Conservation (phyloP, 2,113 vertebrate genomes). For the Pituophis catenifer region DNA sequence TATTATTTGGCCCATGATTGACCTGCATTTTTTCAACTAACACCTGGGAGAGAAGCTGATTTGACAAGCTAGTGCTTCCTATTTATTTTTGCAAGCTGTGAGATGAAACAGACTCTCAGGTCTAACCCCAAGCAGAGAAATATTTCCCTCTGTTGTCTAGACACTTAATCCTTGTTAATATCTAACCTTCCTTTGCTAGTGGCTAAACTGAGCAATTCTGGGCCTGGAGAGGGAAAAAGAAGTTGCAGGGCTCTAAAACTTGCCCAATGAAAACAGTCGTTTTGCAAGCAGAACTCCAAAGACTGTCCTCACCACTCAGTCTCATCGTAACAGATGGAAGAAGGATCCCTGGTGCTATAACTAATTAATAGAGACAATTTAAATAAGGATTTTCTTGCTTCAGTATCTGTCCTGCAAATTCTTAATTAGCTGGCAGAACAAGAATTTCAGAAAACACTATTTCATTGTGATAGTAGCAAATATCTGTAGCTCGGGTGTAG, state of each 20-base stretch:
- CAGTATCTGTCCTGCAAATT: neutral
- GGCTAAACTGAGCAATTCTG: neutral
- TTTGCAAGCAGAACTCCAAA: neutral
- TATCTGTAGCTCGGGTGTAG: neutral
- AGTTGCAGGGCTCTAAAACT: neutral
- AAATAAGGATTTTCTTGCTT: neutral
- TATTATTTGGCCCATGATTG: neutral
- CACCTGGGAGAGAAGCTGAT: neutral
- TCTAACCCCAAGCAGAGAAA: neutral
- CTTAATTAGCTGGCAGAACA: neutral
- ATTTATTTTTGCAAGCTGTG: neutral
- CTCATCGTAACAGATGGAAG: neutral
- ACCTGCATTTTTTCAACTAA: neutral
- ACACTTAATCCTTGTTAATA: neutral
- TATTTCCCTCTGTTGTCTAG: neutral
- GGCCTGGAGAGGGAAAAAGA: neutral
- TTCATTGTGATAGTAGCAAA: neutral
- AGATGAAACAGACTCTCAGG: neutral
- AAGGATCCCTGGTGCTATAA: neutral
- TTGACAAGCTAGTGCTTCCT: neutral
- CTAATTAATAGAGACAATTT: neutral
- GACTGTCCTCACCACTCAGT: neutral
- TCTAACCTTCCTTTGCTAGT: neutral
- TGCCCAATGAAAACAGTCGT: neutral
- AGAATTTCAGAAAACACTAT: neutral